These are phyloP conservation scores for Panthera leo DNA, from an alignment of 2,113 vertebrate genomes.

Conservation along the genomic window DNA sequence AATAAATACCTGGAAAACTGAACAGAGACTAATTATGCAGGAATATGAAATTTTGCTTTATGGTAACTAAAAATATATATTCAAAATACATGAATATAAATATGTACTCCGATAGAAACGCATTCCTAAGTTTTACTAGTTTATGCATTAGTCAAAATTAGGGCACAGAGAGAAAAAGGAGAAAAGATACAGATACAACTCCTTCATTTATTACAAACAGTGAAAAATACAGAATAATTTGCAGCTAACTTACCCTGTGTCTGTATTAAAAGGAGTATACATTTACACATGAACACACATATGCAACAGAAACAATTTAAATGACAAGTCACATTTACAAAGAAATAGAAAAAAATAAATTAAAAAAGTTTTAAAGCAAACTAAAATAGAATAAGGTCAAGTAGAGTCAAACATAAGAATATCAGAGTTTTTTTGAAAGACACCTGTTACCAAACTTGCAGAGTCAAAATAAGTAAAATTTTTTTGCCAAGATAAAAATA, in stretches of 20 bases:
- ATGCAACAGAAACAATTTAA: neutral
- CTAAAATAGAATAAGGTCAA: constrained; percentile 53
- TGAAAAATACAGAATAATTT: neutral
- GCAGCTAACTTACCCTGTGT: neutral
- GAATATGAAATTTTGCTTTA: constrained; percentile 25
- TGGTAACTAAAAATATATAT: neutral
- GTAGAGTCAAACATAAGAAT: constrained; percentile 41
- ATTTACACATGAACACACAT: neutral
- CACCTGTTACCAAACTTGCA: constrained; percentile 36
- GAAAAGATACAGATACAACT: neutral
- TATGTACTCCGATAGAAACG: neutral
- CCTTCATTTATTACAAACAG: neutral
- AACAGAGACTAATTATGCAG: neutral
- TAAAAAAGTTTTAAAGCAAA: constrained; percentile 5
- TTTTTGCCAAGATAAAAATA: constrained; percentile 62
- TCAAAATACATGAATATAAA: neutral
- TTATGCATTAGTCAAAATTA: constrained; percentile 25
- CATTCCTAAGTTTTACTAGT: neutral
- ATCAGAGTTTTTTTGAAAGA: constrained; percentile 52
- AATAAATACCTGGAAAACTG: neutral
- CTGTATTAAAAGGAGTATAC: constrained; percentile 1
- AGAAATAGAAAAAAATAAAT: neutral
- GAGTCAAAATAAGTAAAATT: constrained; percentile 17
- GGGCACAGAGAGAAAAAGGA: neutral
- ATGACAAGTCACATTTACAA: neutral